Base-by-base conservation (phyloP, 2,888 invertebrate species). In the Ceramica pisi region DNA sequence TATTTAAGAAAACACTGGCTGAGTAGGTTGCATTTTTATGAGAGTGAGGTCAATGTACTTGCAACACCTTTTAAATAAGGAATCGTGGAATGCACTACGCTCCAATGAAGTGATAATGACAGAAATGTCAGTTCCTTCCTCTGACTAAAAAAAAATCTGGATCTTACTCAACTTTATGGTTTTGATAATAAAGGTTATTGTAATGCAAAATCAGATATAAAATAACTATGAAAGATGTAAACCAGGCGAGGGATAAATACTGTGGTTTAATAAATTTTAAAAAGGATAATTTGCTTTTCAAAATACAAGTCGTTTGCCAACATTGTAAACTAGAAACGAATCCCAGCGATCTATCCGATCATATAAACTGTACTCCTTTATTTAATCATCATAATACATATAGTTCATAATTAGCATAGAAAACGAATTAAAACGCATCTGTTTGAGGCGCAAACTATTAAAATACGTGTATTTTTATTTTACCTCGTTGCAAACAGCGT, bases 371-470 rank as follows among this genome's bases (percentile, higher is more conserved):
- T 21, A 23, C 19, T 19, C 4, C 26, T 56, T 53, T 53, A 35
- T 62, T 57, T 62, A 21, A 66, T 67, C 46, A 44, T 50, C 26
- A 62, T 71, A 44, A 71, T 10, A 68, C 46, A 41, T 48, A 0
- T 48, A n/a, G n/a, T 50, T 31, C 7, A 44, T 53, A 31, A 78
- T 79, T 81, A 35, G 70, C 84, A 82, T 82, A 84, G 48, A 68
- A 84, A 78, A 71, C 75, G 50, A 73, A 82, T 82, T 82, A 79
- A 72, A 65, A 9, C 38, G 72, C 75, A 79, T 67, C 72, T 79
- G 69, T 63, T 63, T 26, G 23, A 61, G n/a, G 16, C 65, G 56
- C 56, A 67, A 55, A 74, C 75, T 66, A 74, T 81, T 84, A 74
- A 81, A 76, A 71, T 69, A 71, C 67, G 8, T 46, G 70, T 77